Conservation (phyloP, 2,113 vertebrate genomes). For the Lasiurus cinereus region DNA sequence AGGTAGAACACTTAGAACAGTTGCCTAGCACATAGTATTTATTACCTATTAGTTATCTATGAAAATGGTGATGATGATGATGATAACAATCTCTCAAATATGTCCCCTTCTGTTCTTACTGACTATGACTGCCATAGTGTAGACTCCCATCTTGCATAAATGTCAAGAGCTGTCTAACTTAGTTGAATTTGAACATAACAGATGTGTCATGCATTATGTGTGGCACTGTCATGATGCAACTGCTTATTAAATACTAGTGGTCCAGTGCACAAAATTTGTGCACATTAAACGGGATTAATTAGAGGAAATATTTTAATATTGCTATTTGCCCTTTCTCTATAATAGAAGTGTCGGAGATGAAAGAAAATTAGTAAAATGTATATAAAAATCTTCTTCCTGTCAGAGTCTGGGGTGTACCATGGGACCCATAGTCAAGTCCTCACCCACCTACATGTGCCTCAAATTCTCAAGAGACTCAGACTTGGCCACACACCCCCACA, state of each 20-base stretch:
- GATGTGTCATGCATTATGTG: not conserved
- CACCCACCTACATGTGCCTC: too few relatives aligned
- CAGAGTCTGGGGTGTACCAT: too few relatives aligned
- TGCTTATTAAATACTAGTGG: not conserved
- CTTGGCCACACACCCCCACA: too few relatives aligned
- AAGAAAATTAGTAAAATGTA: too few relatives aligned
- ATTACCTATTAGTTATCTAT: not conserved
- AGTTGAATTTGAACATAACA: conserved; percentile 1
- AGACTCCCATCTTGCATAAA: not conserved
- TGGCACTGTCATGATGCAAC: not conserved
- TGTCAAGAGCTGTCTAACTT: not conserved
- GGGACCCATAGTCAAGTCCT: too few relatives aligned
- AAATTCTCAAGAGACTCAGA: too few relatives aligned
- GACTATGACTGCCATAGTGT: not conserved
- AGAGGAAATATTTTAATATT: too few relatives aligned
- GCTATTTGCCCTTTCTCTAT: too few relatives aligned
- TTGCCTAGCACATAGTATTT: not conserved
- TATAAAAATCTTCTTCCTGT: too few relatives aligned
- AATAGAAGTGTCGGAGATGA: too few relatives aligned
- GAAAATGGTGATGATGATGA: not conserved
- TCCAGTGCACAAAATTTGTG: too few relatives aligned
- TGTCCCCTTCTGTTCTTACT: not conserved
- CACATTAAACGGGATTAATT: too few relatives aligned
- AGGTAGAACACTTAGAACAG: conserved; percentile 16
- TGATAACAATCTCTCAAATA: not conserved